Evolutionary conservation across 2,888 invertebrate genomes (phyloP).

Genomic region (Cacoxenus indagator): DNA sequence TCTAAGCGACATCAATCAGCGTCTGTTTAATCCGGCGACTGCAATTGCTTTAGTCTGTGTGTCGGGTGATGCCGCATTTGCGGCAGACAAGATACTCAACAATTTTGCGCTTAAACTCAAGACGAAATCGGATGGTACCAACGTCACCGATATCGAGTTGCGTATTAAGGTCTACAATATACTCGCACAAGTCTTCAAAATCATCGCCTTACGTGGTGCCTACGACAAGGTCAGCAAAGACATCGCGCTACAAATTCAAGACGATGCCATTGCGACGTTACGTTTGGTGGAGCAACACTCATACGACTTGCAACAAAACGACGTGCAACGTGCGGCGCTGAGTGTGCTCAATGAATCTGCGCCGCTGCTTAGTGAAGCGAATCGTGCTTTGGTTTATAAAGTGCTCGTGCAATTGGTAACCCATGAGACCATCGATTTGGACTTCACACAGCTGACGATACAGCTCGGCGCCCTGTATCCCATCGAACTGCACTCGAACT

Average conservation of each 20-base stretch:
- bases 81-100: conserved; percentile 63
- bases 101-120: conserved; percentile 60
- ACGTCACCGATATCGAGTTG: conserved; percentile 44
- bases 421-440: conserved; percentile 55
- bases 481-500: conserved; percentile 62
- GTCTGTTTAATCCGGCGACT: conserved; percentile 64
- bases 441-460: conserved; percentile 51
- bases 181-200: conserved; percentile 59
- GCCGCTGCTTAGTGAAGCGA: conserved; percentile 53
- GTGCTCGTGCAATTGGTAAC: conserved; percentile 54
- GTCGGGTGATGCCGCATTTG: conserved; percentile 60
- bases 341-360: conserved; percentile 57
- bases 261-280: conserved; percentile 53
- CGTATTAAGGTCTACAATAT: conserved; percentile 58
- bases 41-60: conserved; percentile 66
- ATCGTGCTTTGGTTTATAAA: conserved; percentile 63
- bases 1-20: conserved; percentile 66
- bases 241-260: conserved; percentile 58
- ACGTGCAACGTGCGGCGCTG: conserved; percentile 56
- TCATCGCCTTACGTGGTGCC: conserved; percentile 44
- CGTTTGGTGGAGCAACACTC: conserved; percentile 44
- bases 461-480: conserved; percentile 61
- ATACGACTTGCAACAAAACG: conserved; percentile 45
- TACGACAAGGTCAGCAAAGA: conserved; percentile 70
- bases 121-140: conserved; percentile 17